Evolutionary conservation across 2,797 vertebrate genomes (phyloP).

Genomic region (Catostomus latipinnis): DNA sequence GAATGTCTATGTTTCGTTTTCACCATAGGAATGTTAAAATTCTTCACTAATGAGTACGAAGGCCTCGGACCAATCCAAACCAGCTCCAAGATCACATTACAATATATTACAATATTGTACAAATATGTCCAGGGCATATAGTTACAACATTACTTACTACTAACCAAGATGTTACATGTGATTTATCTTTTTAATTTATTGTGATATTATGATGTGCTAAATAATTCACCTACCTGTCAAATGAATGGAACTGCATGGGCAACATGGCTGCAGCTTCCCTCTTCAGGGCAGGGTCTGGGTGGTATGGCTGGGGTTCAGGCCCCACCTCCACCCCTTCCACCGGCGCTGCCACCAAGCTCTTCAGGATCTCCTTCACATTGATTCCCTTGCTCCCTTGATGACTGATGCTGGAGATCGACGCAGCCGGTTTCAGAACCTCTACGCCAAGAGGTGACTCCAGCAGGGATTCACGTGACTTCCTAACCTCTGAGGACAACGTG

Average conservation of each 20-base stretch:
- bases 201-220: background rate
- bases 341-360: constrained; percentile 95
- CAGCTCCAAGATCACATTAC: too few species aligned
- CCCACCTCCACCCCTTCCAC: constrained; percentile 90
- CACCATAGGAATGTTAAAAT: background rate
- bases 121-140: too few species aligned
- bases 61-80: too few species aligned
- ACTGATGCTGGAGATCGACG: constrained; percentile 96
- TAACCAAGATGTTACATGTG: background rate
- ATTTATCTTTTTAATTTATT: background rate
- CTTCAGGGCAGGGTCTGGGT: constrained; percentile 93
- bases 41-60: too few species aligned
- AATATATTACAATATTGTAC: too few species aligned
- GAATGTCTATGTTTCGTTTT: background rate
- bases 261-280: constrained; percentile 92
- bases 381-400: constrained; percentile 93
- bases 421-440: constrained; percentile 83
- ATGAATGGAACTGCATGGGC: constrained; percentile 80
- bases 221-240: constrained; percentile 36
- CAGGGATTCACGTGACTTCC: constrained; percentile 94
- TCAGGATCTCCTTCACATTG: constrained; percentile 98
- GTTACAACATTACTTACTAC: too few species aligned
- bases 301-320: constrained; percentile 87
- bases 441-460: constrained; percentile 81
- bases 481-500: constrained; percentile 91